Percentiles rank a stretch among this genome's conserved stretches.
Conservation (phyloP, 2,888 invertebrate species). For the Horisme vitalbata region DNA sequence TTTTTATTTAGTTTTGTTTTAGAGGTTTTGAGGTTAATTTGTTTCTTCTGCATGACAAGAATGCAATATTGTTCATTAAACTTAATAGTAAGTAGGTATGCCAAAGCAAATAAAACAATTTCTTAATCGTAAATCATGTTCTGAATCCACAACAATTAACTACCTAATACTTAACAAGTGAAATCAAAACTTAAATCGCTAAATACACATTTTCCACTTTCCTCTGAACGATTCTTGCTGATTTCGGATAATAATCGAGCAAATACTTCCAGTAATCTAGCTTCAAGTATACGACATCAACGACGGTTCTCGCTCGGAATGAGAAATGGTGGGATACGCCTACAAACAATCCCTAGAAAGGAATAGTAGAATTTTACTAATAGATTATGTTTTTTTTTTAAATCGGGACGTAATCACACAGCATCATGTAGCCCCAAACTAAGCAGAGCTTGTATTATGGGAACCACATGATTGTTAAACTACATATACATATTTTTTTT, state of each 20-base stretch:
- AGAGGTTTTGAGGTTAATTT: background rate
- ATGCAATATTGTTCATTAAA: too few relatives aligned
- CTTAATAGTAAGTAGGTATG: too few relatives aligned
- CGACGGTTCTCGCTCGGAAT: slow-evolving; percentile 77
- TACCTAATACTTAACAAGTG: slow-evolving; percentile 3
- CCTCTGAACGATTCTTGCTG: slow-evolving; percentile 63
- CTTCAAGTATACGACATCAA: slow-evolving; percentile 76
- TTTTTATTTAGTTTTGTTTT: slow-evolving; percentile 1
- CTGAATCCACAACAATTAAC: slow-evolving; percentile 13
- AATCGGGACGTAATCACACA: too few relatives aligned
- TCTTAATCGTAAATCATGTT: slow-evolving; percentile 18
- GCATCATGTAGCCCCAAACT: too few relatives aligned
- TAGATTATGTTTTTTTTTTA: too few relatives aligned
- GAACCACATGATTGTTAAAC: too few relatives aligned
- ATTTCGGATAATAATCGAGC: slow-evolving; percentile 70
- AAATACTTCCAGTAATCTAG: slow-evolving; percentile 79
- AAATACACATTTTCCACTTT: slow-evolving; percentile 76
- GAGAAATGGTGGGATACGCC: slow-evolving; percentile 80
- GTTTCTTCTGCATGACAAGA: background rate
- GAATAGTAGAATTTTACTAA: background rate
- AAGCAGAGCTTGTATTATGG: too few relatives aligned
- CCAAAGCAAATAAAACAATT: slow-evolving; percentile 24
- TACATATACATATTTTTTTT: too few relatives aligned
- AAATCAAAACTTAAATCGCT: slow-evolving; percentile 49
- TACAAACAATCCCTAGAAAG: slow-evolving; percentile 76